Conservation (phyloP, 1,140 invertebrate species). For the Telenomus remus region DNA sequence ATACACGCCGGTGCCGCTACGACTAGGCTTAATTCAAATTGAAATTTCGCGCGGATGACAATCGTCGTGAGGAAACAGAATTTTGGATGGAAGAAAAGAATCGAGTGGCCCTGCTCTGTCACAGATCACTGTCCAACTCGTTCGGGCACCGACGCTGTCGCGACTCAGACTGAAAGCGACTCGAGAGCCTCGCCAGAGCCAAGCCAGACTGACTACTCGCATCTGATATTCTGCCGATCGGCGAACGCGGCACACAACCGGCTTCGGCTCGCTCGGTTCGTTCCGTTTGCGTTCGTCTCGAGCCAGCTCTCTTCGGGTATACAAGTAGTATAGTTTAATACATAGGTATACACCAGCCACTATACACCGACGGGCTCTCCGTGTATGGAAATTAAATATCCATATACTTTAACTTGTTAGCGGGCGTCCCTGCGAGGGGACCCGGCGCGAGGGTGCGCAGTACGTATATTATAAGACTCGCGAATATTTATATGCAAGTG, state of each 20-base stretch:
- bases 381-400: conserved; percentile 55
- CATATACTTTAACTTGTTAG: conserved; percentile 52
- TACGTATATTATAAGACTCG: conserved; percentile 25
- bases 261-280: conserved; percentile 48
- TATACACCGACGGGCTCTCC: conserved; percentile 20
- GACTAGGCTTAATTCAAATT: too few relatives aligned
- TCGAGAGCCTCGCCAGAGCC: conserved; percentile 43
- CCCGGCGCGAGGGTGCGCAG: conserved; percentile 19
- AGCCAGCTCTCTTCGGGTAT: conserved; percentile 18
- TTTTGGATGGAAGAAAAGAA: conserved; percentile 5
- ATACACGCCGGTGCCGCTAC: neutral
- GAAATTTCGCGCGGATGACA: too few relatives aligned
- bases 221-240: conserved; percentile 55
- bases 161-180: conserved; percentile 39
- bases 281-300: conserved; percentile 45
- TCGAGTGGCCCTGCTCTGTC: conserved; percentile 58
- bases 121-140: conserved; percentile 59
- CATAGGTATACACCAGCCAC: conserved; percentile 21
- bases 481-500: conserved; percentile 13
- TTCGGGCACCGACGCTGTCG: conserved; percentile 52
- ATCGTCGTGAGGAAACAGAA: neutral
- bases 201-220: conserved; percentile 54
- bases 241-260: conserved; percentile 48
- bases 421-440: conserved; percentile 20
- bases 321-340: conserved; percentile 47